A percentile compares a stretch with the other conserved stretches of the same genome.
Conservation (phyloP, 2,888 invertebrate species). For the Acleris cristana region DNA sequence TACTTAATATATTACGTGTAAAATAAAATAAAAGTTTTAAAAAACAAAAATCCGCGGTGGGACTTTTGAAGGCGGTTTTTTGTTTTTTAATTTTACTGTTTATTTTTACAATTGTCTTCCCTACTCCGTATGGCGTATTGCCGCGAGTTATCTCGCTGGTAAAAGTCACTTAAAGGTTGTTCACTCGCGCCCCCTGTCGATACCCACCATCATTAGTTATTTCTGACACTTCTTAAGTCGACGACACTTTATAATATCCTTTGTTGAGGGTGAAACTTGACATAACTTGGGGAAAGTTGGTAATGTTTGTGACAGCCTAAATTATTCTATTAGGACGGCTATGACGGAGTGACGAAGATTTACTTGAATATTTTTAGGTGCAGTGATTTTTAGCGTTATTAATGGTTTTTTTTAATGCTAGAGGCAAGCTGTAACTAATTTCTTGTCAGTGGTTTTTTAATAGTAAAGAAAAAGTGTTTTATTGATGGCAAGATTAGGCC, state of each 20-base stretch:
- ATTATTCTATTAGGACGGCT: constrained; percentile 55
- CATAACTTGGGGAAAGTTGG: constrained; percentile 48
- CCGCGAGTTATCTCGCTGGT: constrained; percentile 31
- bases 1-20: no score
- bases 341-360: constrained; percentile 43
- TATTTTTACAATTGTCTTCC: no score
- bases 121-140: not conserved
- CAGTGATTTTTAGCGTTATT: constrained; percentile 18
- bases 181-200: constrained; percentile 25
- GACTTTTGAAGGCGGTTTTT: no score
- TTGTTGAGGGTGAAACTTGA: constrained; percentile 50
- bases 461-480: no score
- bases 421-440: not conserved
- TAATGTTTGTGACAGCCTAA: constrained; percentile 55
- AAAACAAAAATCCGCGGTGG: no score
- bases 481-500: no score
- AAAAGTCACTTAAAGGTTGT: constrained; percentile 32
- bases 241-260: constrained; percentile 44
- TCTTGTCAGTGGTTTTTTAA: no score
- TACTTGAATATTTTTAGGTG: constrained; percentile 30
- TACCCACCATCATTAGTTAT: constrained; percentile 37
- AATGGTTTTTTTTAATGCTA: not conserved
- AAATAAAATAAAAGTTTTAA: no score
- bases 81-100: no score
- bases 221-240: constrained; percentile 37